Evolutionary conservation across 2,113 vertebrate genomes (phyloP).

Genomic region (Phylloscopus whistleri): DNA sequence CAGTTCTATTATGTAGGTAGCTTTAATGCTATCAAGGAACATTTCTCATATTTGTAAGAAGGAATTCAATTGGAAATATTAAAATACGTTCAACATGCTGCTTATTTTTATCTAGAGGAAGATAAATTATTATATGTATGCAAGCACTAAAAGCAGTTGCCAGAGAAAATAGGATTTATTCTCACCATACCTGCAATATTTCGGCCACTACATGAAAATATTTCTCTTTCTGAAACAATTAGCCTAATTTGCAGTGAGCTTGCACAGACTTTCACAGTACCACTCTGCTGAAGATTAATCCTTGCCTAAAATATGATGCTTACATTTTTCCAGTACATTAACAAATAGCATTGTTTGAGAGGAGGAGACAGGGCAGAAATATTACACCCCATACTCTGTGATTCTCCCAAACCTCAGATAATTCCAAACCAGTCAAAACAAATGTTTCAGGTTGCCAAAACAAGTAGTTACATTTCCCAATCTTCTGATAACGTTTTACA

Average conservation of each 20-base stretch:
- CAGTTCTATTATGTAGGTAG: background rate
- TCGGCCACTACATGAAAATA: background rate
- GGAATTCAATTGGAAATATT: slow-evolving; percentile 29
- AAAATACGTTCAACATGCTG: slow-evolving; percentile 12
- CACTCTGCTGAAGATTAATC: background rate
- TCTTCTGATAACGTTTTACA: background rate
- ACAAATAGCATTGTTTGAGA: background rate
- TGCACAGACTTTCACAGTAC: background rate
- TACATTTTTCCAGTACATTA: background rate
- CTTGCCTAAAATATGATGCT: background rate
- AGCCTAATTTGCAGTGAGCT: background rate
- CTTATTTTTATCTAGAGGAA: slow-evolving; percentile 38
- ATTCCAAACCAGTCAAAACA: background rate
- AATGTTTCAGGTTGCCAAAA: background rate
- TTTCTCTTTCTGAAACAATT: slow-evolving; percentile 21
- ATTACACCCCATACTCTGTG: background rate
- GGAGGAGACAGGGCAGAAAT: background rate
- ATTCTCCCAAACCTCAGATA: background rate
- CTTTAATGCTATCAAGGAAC: background rate
- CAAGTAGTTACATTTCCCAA: background rate
- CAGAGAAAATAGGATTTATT: slow-evolving; percentile 25
- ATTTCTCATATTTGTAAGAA: background rate
- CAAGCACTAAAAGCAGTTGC: background rate
- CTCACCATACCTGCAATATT: background rate
- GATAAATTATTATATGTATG: background rate